Conservation (phyloP, 2,888 invertebrate genomes). For the Chymomyza caudatula region DNA sequence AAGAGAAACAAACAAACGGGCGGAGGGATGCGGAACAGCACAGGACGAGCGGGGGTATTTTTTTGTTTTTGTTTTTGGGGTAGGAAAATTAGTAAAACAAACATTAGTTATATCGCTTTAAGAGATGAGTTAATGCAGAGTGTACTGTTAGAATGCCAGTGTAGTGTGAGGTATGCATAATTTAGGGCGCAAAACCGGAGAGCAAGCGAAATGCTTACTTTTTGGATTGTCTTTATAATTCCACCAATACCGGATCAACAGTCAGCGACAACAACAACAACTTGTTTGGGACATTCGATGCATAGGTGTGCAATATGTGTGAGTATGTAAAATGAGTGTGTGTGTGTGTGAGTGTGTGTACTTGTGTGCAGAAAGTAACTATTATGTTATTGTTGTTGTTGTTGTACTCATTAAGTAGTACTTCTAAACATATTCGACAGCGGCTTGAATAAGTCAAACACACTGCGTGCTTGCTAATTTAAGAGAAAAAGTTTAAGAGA, state of each 20-base stretch:
- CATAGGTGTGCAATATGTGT: conserved; percentile 18
- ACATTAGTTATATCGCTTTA: conserved; percentile 38
- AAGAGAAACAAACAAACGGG: conserved; percentile 46
- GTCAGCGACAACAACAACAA: conserved; percentile 23
- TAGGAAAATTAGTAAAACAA: conserved; percentile 72
- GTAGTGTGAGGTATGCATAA: background rate
- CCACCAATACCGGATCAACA: conserved; percentile 35
- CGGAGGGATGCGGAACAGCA: conserved; percentile 25
- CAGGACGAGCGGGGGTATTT: conserved; percentile 13
- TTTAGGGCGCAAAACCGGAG: background rate
- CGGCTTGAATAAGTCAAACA: conserved; percentile 74
- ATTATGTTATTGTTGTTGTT: conserved; percentile 29
- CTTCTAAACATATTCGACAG: conserved; percentile 73
- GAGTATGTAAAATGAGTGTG: background rate
- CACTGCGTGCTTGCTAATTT: conserved; percentile 68
- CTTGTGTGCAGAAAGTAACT: conserved; percentile 22
- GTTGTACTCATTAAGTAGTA: conserved; percentile 38
- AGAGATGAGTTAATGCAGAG: conserved; percentile 34
- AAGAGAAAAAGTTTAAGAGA: background rate
- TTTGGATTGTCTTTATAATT: conserved; percentile 19
- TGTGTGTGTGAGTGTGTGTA: conserved; percentile 6
- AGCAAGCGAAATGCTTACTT: conserved; percentile 41
- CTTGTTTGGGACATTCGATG: conserved; percentile 38
- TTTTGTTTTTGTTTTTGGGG: background rate
- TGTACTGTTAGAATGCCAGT: background rate